Evolutionary conservation across 1,140 invertebrate species (phyloP).

Genomic region (Solenopsis fugax): DNA sequence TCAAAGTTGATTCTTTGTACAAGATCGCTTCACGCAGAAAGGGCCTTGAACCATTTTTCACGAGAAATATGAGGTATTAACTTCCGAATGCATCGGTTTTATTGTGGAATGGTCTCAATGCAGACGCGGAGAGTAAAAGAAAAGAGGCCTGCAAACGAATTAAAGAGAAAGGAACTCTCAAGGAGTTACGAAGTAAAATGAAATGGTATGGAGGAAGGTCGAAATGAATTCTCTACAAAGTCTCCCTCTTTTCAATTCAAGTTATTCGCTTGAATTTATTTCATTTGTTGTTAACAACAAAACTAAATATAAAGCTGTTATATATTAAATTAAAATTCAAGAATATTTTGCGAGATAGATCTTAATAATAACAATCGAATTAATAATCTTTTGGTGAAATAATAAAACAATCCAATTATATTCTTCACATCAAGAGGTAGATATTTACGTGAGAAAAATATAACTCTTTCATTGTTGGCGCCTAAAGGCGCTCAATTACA

Average conservation of each 20-base stretch:
- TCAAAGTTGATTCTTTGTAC: neutral
- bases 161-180: slow-evolving; percentile 47
- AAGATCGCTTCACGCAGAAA: neutral
- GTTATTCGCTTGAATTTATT: neutral
- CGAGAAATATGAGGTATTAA: neutral
- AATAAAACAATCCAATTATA: neutral
- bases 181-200: slow-evolving; percentile 20
- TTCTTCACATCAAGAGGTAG: too few relatives aligned
- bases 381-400: neutral
- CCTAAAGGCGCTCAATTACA: too few relatives aligned
- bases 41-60: neutral
- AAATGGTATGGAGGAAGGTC: neutral
- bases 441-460: neutral
- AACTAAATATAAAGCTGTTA: neutral
- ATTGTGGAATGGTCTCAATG: neutral
- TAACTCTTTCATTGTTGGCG: neutral
- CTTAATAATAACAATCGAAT: neutral
- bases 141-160: slow-evolving; percentile 28
- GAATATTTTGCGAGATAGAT: neutral
- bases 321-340: neutral
- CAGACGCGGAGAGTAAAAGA: neutral
- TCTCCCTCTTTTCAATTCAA: neutral
- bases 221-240: neutral
- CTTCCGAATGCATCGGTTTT: neutral
- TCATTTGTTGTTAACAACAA: neutral